phyloP scores from a whole-genome alignment of 2,797 vertebrate genomes.

The Enteromius unitaeniatus region DNA sequence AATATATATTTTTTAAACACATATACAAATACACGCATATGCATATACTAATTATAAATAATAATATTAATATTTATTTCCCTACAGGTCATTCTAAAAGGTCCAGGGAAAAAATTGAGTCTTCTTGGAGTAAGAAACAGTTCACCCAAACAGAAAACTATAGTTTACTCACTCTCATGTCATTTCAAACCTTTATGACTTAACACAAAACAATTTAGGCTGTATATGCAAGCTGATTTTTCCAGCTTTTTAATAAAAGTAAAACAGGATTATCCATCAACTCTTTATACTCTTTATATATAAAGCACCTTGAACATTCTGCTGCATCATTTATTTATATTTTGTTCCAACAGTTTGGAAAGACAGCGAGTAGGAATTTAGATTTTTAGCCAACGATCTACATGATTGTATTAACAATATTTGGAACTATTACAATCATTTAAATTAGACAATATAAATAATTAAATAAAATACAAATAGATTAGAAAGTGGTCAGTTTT shows the following conservation, averaged over 20 bases:
- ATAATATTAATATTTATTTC: neutral
- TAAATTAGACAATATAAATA: neutral
- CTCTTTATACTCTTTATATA: neutral
- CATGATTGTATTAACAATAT: neutral
- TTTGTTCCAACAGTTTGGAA: neutral
- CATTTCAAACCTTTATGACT: neutral
- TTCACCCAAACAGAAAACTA: neutral
- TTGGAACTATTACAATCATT: neutral
- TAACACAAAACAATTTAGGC: neutral
- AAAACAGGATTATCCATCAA: neutral
- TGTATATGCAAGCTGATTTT: neutral
- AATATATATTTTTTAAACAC: neutral
- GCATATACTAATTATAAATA: neutral
- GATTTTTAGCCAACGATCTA: neutral
- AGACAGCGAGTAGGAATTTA: neutral
- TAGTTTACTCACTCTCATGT: too few species aligned
- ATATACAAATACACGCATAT: neutral
- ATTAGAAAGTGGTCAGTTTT: neutral
- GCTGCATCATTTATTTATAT: neutral
- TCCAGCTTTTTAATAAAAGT: neutral
- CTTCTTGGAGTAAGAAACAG: conserved; percentile 78
- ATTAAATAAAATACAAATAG: neutral
- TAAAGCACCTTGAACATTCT: neutral
- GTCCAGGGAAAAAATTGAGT: conserved; percentile 79
- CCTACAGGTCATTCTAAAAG: conserved; percentile 80